A percentile compares a stretch with the other conserved stretches of the same genome.
These are phyloP conservation scores for Heliconius melpomene DNA, from an alignment of 1,140 invertebrate genomes.

Conservation along the genomic window DNA sequence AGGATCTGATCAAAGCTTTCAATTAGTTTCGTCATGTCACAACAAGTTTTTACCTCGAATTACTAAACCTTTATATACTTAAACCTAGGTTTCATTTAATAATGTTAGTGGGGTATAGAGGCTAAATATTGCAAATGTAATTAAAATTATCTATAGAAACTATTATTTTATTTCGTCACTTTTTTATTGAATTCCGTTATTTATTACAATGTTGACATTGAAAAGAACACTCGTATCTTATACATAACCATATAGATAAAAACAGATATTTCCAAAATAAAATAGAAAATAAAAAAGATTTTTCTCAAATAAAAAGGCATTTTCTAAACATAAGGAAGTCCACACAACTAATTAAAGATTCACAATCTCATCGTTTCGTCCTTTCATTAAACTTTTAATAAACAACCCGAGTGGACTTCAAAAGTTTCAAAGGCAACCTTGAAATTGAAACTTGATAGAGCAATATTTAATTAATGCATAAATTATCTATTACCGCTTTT, in stretches of 20 bases:
- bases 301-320: background rate
- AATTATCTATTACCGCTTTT: conserved; percentile 2
- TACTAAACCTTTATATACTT: background rate
- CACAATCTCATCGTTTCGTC: background rate
- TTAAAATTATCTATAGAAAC: background rate
- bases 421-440: conserved; percentile 1
- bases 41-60: conserved; percentile 8
- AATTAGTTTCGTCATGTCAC: conserved; percentile 12
- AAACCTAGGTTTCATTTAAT: background rate
- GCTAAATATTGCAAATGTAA: background rate
- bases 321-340: background rate
- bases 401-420: background rate
- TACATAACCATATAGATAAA: background rate
- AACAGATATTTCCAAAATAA: background rate
- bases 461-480: background rate
- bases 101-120: background rate
- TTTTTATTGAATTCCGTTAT: too few species aligned
- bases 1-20: background rate
- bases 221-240: too few species aligned
- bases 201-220: too few species aligned
- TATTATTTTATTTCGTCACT: background rate
- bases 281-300: background rate
- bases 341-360: background rate
- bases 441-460: background rate
- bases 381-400: background rate